Base-by-base conservation (phyloP, 2,113 vertebrate species). In the Thalassarche chlororhynchos region DNA sequence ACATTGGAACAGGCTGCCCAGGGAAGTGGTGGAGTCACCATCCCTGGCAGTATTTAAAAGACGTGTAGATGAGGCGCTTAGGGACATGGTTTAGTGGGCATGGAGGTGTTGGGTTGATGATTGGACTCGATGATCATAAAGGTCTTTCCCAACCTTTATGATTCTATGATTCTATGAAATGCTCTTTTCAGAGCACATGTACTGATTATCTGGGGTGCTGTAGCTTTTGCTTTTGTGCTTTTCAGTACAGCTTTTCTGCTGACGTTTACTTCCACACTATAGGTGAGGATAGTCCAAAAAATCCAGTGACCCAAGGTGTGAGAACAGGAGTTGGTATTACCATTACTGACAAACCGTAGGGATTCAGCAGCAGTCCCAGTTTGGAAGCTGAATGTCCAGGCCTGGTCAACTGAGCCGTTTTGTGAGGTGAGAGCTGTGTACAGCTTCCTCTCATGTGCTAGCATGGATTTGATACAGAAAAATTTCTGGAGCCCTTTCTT, bases 301-400 rank as follows among this genome's bases (percentile, higher is more conserved):
- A 42, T 38, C 18, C 57, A 69, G 36, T 16, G 24, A 74, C 13
- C 5, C 16, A 31, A 78, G 8, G 19, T 38, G 32, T 54, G 64
- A 78, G 36, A 84, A 62, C 25, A 57, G 24, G 28, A 72, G 17
- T 1, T 82, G 57, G 17, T 47, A 51, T 46, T 54, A 66, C 11
- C 17, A 9, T 40, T 84, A 49, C 32, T 65, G 31, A 75, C 24
- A 90, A 90, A 64, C 29, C 17, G 18, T 2, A 47, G 14, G 31
- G 26, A 47, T 52, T 89, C 47, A 79, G 49, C 65, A 44, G 68
- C 1, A 2, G 44, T 47, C 36, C 7, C 49, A 75, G 34, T 60
- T 32, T 44, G 65, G 32, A 44, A 4, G 5, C n/a, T 3, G 1
- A 64, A 75, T 8, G 21, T 29, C 24, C 3, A 0, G 38, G 12